Evolutionary conservation across 2,113 vertebrate species (phyloP).

Genomic region (Tapirus terrestris): DNA sequence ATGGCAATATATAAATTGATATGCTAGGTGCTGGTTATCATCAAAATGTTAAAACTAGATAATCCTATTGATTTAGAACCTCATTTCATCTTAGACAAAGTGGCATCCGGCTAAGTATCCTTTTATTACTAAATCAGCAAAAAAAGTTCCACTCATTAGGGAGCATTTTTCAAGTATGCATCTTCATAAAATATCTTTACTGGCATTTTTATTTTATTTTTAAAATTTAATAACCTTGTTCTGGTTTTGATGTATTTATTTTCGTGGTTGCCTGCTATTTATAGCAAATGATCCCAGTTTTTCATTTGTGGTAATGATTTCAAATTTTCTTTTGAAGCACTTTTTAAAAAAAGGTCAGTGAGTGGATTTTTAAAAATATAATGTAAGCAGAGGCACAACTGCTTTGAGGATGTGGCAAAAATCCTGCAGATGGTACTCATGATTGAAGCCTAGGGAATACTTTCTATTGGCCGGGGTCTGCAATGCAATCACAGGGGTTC

Average conservation of each 20-base stretch:
- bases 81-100: slow-evolving; percentile 2
- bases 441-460: background rate
- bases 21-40: background rate
- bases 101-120: background rate
- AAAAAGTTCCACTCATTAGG: background rate
- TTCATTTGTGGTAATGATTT: background rate
- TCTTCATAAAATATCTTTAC: slow-evolving; percentile 25
- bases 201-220: background rate
- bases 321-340: background rate
- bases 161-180: background rate
- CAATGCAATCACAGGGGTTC: background rate
- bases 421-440: background rate
- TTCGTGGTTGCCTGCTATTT: slow-evolving; percentile 11
- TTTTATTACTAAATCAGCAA: background rate
- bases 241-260: background rate
- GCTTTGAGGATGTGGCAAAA: background rate
- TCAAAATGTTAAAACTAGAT: background rate
- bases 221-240: background rate
- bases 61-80: background rate
- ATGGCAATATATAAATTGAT: background rate
- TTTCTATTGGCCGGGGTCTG: background rate
- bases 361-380: background rate
- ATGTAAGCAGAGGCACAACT: background rate
- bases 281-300: background rate
- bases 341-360: background rate